These are phyloP conservation scores for Stenodema calcarata DNA, from an alignment of 2,888 invertebrate genomes.

Conservation along the genomic window DNA sequence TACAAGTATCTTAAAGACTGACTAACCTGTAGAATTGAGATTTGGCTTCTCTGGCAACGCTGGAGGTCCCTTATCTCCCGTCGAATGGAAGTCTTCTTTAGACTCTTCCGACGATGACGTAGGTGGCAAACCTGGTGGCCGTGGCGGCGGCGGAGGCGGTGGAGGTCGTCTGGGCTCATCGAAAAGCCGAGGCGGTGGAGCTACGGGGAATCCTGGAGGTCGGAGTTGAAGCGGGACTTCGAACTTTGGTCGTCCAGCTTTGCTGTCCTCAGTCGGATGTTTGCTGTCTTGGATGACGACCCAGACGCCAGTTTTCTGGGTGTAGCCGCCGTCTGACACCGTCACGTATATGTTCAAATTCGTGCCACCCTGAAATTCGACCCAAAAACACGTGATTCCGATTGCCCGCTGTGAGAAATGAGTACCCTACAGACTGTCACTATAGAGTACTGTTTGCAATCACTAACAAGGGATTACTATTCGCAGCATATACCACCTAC, in stretches of 20 bases:
- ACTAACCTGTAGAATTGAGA: neutral
- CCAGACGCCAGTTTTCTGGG: conserved; percentile 73
- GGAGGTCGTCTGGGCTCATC: conserved; percentile 22
- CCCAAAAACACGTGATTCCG: too few relatives aligned
- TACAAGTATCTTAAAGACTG: too few relatives aligned
- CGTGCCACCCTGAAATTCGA: conserved; percentile 68
- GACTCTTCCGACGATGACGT: conserved; percentile 61
- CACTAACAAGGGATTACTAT: too few relatives aligned
- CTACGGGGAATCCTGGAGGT: conserved; percentile 56
- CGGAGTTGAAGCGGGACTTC: conserved; percentile 60
- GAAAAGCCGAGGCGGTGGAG: conserved; percentile 56
- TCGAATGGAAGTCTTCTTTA: neutral
- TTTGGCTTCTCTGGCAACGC: too few relatives aligned
- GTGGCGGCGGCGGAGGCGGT: conserved; percentile 44
- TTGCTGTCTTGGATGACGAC: conserved; percentile 67
- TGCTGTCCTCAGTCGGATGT: conserved; percentile 58
- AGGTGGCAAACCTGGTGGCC: conserved; percentile 47
- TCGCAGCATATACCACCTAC: too few relatives aligned
- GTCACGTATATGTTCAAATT: conserved; percentile 73
- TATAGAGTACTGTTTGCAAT: too few relatives aligned
- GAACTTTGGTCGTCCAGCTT: conserved; percentile 59
- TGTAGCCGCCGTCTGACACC: conserved; percentile 70
- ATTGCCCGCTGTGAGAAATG: too few relatives aligned
- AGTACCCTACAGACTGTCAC: too few relatives aligned
- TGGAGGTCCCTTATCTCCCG: neutral